A percentile compares a stretch with the other conserved stretches of the same genome.
Evolutionary conservation across 2,113 vertebrate genomes (phyloP).

Genomic region (Corapipo altera): DNA sequence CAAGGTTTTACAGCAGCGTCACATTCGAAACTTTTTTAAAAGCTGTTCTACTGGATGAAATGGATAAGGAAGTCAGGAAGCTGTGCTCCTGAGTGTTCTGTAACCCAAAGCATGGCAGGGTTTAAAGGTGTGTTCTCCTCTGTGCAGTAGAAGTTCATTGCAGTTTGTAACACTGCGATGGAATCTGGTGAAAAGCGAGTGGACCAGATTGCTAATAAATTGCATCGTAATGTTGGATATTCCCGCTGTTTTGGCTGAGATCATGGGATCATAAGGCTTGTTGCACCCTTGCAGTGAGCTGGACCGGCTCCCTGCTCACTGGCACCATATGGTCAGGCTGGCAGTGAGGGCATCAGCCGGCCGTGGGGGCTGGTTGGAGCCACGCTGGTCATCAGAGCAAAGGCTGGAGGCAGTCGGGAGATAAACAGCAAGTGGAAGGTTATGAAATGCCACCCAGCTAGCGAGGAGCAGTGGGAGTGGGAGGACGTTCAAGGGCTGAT

Average conservation of each 20-base stretch:
- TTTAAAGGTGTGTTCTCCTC: background rate
- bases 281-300: background rate
- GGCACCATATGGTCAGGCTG: background rate
- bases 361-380: background rate
- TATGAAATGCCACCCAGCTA: constrained; percentile 25
- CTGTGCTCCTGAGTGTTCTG: background rate
- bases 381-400: background rate
- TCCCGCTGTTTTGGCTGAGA: background rate
- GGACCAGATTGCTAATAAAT: constrained; percentile 9
- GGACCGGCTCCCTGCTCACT: background rate
- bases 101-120: background rate
- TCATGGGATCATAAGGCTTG: background rate
- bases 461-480: background rate
- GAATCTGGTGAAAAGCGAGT: background rate
- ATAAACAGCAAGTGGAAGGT: background rate
- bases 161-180: background rate
- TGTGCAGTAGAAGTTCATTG: background rate
- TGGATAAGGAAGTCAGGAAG: background rate
- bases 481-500: background rate
- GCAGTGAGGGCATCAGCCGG: background rate
- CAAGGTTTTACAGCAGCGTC: background rate
- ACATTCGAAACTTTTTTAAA: background rate
- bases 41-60: background rate
- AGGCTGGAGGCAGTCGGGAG: background rate
- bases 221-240: background rate